Evolutionary conservation across 2,888 invertebrate species (phyloP), one percentile per base, ranked within the genome.

Genomic region (Chalcis sispes): DNA sequence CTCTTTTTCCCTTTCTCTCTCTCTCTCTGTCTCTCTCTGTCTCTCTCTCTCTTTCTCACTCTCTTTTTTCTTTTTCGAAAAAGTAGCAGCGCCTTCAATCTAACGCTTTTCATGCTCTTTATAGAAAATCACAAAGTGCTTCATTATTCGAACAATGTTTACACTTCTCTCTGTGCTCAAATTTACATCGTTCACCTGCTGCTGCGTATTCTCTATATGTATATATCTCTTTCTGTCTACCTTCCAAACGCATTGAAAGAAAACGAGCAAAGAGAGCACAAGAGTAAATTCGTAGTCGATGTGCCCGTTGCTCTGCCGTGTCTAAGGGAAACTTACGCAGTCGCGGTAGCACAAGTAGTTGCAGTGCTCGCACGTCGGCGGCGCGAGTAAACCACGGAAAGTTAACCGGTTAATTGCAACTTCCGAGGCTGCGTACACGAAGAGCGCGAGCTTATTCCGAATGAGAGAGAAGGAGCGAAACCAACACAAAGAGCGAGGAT

Each of bases 361-460:
- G 18, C 18, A n/a, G n/a, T n/a, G n/a, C n/a, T n/a, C n/a, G 48
- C 48, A 42, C 52, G 62, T 59, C 42, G 48, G 23, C 36, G 29
- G 15, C 46, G 10, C 40, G 62, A 67, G 56, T 52, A 54, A 72
- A 65, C 58, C 65, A 50, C 42, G 48, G 56, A 70, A 75, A 70
- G 72, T 76, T 72, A 76, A 72, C 72, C 72, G 67, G 66, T 72
- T 76, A 72, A 76, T 76, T 58, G 67, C 56, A 72, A 72, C 66
- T 72, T 75, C 71, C 71, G 52, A 62, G 59, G 36, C 7, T 25
- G 15, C 27, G 18, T 3, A 58, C 20, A 58, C 69, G 42, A 40
- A 62, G 61, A 61, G 18, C 18, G 25, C 1, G 25, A n/a, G 15
- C n/a, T n/a, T n/a, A n/a, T n/a, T n/a, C 42, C 1, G 32, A 32